These are phyloP conservation scores for Eupithecia inturbata DNA, from an alignment of 2,888 invertebrate species.

Conservation along the genomic window DNA sequence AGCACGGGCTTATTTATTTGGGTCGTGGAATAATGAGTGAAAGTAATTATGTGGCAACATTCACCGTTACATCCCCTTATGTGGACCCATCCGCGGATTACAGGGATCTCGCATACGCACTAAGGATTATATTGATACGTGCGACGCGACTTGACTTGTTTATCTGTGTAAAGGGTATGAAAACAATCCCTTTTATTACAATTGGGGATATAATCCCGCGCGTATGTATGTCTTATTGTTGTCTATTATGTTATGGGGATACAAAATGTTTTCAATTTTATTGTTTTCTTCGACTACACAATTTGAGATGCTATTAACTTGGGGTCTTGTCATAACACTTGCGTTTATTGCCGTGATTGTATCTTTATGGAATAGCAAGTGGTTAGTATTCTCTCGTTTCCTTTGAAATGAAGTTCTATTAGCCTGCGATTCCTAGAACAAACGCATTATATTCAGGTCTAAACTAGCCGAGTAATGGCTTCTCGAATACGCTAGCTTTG, in stretches of 20 bases:
- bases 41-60: conserved; percentile 80
- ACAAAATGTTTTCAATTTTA: conserved; percentile 64
- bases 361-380: conserved; percentile 45
- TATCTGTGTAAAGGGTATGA: conserved; percentile 77
- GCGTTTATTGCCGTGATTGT: conserved; percentile 46
- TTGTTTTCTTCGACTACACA: conserved; percentile 63
- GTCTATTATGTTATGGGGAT: conserved; percentile 60
- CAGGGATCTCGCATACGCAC: conserved; percentile 71
- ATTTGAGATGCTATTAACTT: conserved; percentile 59
- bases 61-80: conserved; percentile 66
- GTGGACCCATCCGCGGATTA: conserved; percentile 73
- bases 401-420: conserved; percentile 50
- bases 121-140: conserved; percentile 80
- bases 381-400: conserved; percentile 42
- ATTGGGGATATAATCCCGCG: conserved; percentile 72
- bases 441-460: conserved; percentile 60
- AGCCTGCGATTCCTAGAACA: conserved; percentile 55
- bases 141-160: conserved; percentile 74
- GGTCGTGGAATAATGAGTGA: conserved; percentile 62
- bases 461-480: conserved; percentile 60
- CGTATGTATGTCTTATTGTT: conserved; percentile 76
- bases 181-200: conserved; percentile 78
- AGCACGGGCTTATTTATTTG: conserved; percentile 47
- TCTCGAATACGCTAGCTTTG: conserved; percentile 29
- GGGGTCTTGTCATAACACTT: conserved; percentile 49